Evolutionary conservation across 2,888 invertebrate species (phyloP).

Genomic region (Hofmannophila pseudospretella): DNA sequence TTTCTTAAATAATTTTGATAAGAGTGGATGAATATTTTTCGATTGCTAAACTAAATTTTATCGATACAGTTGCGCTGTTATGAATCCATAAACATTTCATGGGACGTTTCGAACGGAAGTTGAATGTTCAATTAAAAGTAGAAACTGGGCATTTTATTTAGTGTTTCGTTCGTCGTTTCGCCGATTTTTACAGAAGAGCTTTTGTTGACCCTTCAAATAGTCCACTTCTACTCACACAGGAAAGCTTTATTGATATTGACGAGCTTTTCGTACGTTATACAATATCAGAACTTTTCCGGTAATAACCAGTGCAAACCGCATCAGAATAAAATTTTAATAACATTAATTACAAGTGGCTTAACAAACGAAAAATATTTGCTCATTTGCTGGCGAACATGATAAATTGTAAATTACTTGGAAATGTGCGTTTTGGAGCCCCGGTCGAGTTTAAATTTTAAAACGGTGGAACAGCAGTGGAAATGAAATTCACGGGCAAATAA

Average conservation of each 20-base stretch:
- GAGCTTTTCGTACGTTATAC: too few species aligned
- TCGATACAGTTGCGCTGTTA: too few species aligned
- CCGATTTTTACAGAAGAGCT: background rate
- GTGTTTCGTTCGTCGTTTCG: background rate
- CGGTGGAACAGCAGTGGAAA: slow-evolving; percentile 58
- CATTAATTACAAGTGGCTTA: slow-evolving; percentile 68
- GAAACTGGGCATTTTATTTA: background rate
- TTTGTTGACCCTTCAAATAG: background rate
- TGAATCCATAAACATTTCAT: too few species aligned
- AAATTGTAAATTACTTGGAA: slow-evolving; percentile 76
- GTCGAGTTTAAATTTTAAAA: slow-evolving; percentile 62
- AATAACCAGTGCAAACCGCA: slow-evolving; percentile 28
- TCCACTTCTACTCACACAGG: too few species aligned
- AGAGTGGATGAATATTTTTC: too few species aligned
- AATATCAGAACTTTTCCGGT: background rate
- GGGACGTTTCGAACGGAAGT: background rate
- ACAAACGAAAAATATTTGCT: slow-evolving; percentile 71
- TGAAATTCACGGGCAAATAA: slow-evolving; percentile 71
- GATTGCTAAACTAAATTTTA: too few species aligned
- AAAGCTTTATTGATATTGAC: too few species aligned
- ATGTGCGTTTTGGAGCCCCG: slow-evolving; percentile 55
- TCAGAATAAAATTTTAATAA: slow-evolving; percentile 54
- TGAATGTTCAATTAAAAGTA: background rate
- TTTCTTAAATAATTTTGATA: too few species aligned
- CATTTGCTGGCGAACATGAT: slow-evolving; percentile 70